phyloP scores from a whole-genome alignment of 35 echinoderm and acorn worm species.

The Hemicentrotus pulcherrimus region DNA sequence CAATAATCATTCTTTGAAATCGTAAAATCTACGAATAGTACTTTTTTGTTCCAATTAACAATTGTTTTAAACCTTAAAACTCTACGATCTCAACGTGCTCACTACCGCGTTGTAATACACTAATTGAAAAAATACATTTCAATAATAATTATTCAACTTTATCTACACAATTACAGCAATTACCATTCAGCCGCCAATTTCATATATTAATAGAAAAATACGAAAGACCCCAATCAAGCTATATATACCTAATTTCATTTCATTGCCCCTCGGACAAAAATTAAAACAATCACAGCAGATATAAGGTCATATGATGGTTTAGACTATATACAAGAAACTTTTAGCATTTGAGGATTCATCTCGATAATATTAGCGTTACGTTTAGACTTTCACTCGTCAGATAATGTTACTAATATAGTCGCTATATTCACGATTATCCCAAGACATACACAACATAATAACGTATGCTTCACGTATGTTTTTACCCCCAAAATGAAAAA shows the following conservation, averaged over 20 bases:
- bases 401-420: too few relatives aligned
- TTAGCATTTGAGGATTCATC: too few relatives aligned
- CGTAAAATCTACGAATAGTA: constrained; percentile 23
- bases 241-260: background rate
- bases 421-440: too few relatives aligned
- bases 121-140: constrained; percentile 33
- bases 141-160: background rate
- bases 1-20: constrained; percentile 16
- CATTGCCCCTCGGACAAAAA: background rate
- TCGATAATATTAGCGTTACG: too few relatives aligned
- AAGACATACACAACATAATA: too few relatives aligned
- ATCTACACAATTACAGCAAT: constrained; percentile 17
- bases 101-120: background rate
- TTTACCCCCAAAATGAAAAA: too few relatives aligned
- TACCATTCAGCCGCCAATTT: constrained; percentile 9
- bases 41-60: constrained; percentile 9
- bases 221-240: constrained; percentile 8
- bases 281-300: too few relatives aligned
- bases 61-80: background rate
- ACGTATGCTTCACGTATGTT: too few relatives aligned
- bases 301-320: too few relatives aligned
- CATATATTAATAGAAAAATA: constrained; percentile 8
- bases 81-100: background rate
- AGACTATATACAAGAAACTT: too few relatives aligned
- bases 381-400: too few relatives aligned